Percentiles rank a stretch among this genome's conserved stretches.
Conservation (phyloP, 2,113 vertebrate species). For the Vidua chalybeata region DNA sequence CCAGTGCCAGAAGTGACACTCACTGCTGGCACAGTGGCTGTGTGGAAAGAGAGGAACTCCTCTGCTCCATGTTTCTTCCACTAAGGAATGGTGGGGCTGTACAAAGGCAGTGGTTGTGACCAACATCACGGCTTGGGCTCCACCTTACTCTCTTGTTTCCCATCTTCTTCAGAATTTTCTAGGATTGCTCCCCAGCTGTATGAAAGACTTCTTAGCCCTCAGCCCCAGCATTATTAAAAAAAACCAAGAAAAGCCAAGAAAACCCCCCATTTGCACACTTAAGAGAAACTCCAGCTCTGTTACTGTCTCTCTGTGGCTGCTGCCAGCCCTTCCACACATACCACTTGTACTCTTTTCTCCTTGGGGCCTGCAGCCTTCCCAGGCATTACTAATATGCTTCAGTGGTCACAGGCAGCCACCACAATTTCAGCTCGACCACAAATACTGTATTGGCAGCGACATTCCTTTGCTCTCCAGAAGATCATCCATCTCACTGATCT, state of each 20-base stretch:
- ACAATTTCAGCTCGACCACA: rapidly evolving
- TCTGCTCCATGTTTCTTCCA: background rate
- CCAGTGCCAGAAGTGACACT: background rate
- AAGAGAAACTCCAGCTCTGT: background rate
- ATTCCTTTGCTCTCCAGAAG: background rate
- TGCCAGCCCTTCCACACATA: background rate
- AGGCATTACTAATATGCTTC: background rate
- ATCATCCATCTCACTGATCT: background rate
- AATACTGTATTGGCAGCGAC: background rate
- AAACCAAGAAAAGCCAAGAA: background rate
- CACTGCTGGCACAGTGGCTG: background rate
- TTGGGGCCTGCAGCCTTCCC: background rate
- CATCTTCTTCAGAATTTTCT: background rate
- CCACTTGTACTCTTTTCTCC: background rate
- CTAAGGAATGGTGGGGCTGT: background rate
- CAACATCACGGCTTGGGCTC: background rate
- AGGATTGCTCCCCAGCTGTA: background rate
- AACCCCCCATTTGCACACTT: background rate
- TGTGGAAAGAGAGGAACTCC: background rate
- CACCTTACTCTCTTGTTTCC: background rate
- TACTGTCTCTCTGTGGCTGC: background rate
- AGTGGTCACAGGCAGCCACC: background rate
- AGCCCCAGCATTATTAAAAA: background rate
- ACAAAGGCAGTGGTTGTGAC: background rate
- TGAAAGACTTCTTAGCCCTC: background rate